A percentile compares a stretch with the other conserved stretches of the same genome.
Evolutionary conservation across 2,797 vertebrate genomes (phyloP).

Genomic region (Danio choprae): DNA sequence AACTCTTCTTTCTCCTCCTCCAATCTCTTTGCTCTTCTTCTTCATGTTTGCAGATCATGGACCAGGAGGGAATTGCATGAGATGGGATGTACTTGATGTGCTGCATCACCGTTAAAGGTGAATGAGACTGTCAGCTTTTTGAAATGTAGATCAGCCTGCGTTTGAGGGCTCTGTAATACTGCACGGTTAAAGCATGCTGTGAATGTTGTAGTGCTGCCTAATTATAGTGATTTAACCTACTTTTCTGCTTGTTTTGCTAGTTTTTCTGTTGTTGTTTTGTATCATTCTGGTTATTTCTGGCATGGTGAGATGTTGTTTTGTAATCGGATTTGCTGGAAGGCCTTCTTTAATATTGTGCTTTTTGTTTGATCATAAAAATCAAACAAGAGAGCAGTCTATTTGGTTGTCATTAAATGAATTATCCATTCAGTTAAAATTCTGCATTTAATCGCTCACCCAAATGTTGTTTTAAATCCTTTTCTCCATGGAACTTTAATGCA

Average conservation of each 20-base stretch:
- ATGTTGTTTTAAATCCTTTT: too few species aligned
- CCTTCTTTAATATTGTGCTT: not conserved
- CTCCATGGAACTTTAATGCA: too few species aligned
- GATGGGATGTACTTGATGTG: constrained; percentile 47
- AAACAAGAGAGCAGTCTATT: not conserved
- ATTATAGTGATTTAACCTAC: constrained; percentile 41
- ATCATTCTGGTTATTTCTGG: constrained; percentile 26
- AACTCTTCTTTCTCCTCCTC: constrained; percentile 2
- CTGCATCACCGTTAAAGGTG: constrained; percentile 42
- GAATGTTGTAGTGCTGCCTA: not conserved
- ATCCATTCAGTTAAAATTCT: not conserved
- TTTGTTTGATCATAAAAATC: constrained; percentile 6
- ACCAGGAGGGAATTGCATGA: constrained; percentile 47
- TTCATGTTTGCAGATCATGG: constrained; percentile 58
- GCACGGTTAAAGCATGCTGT: not conserved
- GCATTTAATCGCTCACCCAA: too few species aligned
- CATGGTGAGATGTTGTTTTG: not conserved
- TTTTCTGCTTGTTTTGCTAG: constrained; percentile 32
- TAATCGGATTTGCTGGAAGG: constrained; percentile 1
- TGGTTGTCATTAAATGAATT: not conserved
- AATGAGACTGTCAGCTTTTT: constrained; percentile 18
- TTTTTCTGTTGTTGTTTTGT: constrained; percentile 4
- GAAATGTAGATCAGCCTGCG: not conserved
- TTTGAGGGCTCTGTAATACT: not conserved
- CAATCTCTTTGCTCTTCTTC: not conserved